A percentile compares a stretch with the other conserved stretches of the same genome.
These are phyloP conservation scores for Microplitis manilae DNA, from an alignment of 2,888 invertebrate genomes.

Conservation along the genomic window DNA sequence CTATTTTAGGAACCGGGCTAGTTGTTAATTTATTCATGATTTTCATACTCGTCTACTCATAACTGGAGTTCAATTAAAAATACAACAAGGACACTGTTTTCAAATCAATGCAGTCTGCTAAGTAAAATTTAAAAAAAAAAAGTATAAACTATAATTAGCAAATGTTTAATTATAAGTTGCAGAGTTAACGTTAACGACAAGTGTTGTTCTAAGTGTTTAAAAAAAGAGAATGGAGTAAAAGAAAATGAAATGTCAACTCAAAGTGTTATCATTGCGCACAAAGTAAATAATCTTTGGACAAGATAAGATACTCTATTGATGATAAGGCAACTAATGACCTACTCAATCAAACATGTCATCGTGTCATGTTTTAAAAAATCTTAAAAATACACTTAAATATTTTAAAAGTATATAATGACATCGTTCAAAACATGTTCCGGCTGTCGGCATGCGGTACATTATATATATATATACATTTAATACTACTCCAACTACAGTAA, in stretches of 20 bases:
- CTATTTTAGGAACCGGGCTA: slow-evolving; percentile 29
- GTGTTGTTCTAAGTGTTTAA: too few relatives aligned
- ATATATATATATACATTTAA: neutral
- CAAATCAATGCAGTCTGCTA: neutral
- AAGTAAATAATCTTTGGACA: neutral
- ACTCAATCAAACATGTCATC: neutral
- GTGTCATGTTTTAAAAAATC: neutral
- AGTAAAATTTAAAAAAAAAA: neutral
- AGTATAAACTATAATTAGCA: neutral
- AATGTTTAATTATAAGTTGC: too few relatives aligned
- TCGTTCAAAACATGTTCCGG: slow-evolving; percentile 12
- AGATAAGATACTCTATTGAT: neutral
- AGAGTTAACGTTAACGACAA: neutral
- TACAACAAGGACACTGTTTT: neutral
- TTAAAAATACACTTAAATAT: neutral
- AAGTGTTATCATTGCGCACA: neutral
- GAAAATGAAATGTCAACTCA: neutral
- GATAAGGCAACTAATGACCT: neutral
- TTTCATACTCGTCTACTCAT: slow-evolving; percentile 8
- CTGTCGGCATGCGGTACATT: neutral
- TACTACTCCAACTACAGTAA: too few relatives aligned
- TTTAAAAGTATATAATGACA: neutral
- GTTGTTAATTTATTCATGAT: slow-evolving; percentile 30
- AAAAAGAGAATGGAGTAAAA: neutral
- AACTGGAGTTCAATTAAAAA: neutral